Percentiles rank a stretch among this genome's conserved stretches.
Evolutionary conservation across 2,113 vertebrate genomes (phyloP).

Genomic region (Dicentrarchus labrax): DNA sequence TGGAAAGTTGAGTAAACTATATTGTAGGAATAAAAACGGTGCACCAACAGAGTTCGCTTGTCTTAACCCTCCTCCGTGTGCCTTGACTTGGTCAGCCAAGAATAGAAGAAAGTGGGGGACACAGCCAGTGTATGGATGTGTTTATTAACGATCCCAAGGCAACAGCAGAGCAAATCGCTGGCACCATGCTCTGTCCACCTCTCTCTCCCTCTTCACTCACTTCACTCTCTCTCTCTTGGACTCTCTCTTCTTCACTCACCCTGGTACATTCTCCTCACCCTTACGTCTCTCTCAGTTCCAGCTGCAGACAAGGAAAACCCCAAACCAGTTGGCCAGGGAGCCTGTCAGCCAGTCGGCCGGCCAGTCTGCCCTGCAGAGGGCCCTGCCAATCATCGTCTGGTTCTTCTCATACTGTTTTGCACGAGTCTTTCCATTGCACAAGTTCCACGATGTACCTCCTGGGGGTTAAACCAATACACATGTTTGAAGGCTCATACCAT

Average conservation of each 20-base stretch:
- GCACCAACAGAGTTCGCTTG: constrained; percentile 28
- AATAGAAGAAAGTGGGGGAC: constrained; percentile 11
- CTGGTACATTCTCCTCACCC: constrained; percentile 26
- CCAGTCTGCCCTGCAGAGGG: constrained; percentile 68
- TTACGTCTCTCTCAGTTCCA: constrained; percentile 53
- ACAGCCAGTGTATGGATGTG: constrained; percentile 63
- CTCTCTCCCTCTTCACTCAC: constrained; percentile 12
- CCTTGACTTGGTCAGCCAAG: constrained; percentile 20
- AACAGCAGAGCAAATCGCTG: constrained; percentile 81
- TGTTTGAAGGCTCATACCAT: background rate
- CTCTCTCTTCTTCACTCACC: constrained; percentile 30
- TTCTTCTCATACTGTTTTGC: constrained; percentile 53
- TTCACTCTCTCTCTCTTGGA: background rate
- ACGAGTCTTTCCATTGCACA: constrained; percentile 60
- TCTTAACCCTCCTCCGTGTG: constrained; percentile 50
- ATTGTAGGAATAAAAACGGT: constrained; percentile 15
- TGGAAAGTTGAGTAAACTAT: constrained; percentile 22
- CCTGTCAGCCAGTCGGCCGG: constrained; percentile 43
- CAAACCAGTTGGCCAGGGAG: constrained; percentile 61
- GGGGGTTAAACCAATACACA: constrained; percentile 44
- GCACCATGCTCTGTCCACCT: constrained; percentile 41
- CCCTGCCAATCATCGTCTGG: constrained; percentile 79
- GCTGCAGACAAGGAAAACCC: constrained; percentile 72
- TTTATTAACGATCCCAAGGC: constrained; percentile 80
- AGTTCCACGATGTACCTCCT: constrained; percentile 46